Percentiles rank a stretch among this genome's conserved stretches.
Conservation (phyloP, 2,113 vertebrate species). For the Formicarius rufipectus region DNA sequence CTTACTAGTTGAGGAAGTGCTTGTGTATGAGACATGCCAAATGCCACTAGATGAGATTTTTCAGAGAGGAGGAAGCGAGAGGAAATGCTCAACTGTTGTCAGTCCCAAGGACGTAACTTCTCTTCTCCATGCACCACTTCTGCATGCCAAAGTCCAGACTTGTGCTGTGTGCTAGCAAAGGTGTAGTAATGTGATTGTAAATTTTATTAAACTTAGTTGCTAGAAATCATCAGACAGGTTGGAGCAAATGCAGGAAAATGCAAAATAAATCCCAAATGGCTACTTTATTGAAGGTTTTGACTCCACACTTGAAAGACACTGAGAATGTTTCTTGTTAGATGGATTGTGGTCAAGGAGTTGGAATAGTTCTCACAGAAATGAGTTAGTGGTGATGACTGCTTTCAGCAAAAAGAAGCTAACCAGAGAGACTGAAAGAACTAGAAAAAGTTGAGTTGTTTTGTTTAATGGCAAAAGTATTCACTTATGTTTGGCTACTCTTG, state of each 20-base stretch:
- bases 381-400: background rate
- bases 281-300: background rate
- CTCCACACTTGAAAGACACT: background rate
- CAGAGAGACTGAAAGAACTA: background rate
- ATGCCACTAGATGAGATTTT: background rate
- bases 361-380: background rate
- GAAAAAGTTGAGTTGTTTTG: background rate
- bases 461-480: background rate
- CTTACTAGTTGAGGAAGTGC: background rate
- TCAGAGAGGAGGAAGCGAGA: background rate
- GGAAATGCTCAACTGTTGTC: background rate
- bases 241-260: background rate
- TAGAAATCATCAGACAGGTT: background rate
- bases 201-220: background rate
- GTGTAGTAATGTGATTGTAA: background rate
- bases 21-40: background rate
- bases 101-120: background rate
- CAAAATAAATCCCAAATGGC: background rate
- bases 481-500: background rate
- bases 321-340: background rate
- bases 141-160: background rate
- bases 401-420: background rate
- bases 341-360: background rate
- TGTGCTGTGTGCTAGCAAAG: background rate
- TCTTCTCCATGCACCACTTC: background rate